These are phyloP conservation scores for Melipona quadrifasciata DNA, from an alignment of 1,140 invertebrate species.

Conservation along the genomic window DNA sequence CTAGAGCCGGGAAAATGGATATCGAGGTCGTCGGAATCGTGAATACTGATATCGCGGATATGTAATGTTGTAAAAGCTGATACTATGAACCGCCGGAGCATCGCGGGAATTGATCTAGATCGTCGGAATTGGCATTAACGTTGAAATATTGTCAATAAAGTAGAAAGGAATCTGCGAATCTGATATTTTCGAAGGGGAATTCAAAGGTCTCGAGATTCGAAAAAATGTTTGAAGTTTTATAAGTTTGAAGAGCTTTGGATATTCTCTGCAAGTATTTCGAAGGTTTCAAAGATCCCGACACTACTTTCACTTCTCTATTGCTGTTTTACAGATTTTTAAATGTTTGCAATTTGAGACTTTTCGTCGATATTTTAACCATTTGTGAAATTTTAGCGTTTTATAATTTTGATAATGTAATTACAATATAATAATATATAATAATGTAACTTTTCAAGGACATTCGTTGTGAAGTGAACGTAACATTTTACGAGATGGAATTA, in stretches of 20 bases:
- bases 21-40: neutral
- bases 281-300: neutral
- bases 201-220: neutral
- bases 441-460: too few species aligned
- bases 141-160: neutral
- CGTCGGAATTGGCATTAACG: neutral
- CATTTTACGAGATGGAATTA: neutral
- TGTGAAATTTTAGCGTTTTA: neutral
- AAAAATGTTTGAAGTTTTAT: neutral
- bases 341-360: neutral
- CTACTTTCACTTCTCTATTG: neutral
- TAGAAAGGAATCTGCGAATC: neutral
- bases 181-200: neutral
- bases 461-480: too few species aligned
- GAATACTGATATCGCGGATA: neutral
- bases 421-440: neutral
- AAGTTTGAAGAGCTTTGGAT: neutral
- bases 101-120: neutral
- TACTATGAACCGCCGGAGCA: neutral
- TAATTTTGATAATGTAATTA: neutral
- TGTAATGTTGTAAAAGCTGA: too few species aligned
- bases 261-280: neutral
- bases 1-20: neutral
- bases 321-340: neutral
- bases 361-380: neutral